Evolutionary conservation across 2,797 vertebrate species (phyloP).

Genomic region (Anisognathus igniventris): DNA sequence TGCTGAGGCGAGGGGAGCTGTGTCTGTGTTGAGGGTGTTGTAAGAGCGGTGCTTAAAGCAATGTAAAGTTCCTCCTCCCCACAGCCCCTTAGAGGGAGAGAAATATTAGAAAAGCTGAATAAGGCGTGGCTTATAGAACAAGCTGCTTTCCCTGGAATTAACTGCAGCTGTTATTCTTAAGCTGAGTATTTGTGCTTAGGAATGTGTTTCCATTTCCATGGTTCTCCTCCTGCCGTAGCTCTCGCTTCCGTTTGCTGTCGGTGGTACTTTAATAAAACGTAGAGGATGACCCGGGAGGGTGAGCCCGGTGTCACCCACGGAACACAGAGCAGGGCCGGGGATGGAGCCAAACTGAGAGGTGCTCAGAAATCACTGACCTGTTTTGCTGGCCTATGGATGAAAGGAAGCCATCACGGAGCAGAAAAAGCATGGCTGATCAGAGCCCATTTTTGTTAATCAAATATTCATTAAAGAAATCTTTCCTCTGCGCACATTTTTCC

Average conservation of each 20-base stretch:
- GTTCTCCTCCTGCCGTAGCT: background rate
- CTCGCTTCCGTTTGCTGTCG: constrained; percentile 53
- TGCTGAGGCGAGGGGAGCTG: constrained; percentile 7
- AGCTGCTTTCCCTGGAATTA: constrained; percentile 39
- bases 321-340: constrained; percentile 4
- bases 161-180: constrained; percentile 19
- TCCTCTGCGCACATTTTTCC: background rate
- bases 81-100: background rate
- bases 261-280: constrained; percentile 76
- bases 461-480: constrained; percentile 64
- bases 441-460: constrained; percentile 72
- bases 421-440: constrained; percentile 81
- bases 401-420: constrained; percentile 83
- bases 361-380: constrained; percentile 45
- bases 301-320: constrained; percentile 37
- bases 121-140: background rate
- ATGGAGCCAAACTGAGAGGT: constrained; percentile 52
- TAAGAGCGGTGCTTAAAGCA: background rate
- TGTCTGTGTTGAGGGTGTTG: background rate
- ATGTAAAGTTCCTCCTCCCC: background rate
- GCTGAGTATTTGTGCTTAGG: constrained; percentile 12
- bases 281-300: constrained; percentile 21
- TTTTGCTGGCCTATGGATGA: constrained; percentile 85
- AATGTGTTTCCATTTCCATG: background rate
- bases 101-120: background rate